phyloP scores from a whole-genome alignment of 2,888 invertebrate species.

The Itoplectis maculator region DNA sequence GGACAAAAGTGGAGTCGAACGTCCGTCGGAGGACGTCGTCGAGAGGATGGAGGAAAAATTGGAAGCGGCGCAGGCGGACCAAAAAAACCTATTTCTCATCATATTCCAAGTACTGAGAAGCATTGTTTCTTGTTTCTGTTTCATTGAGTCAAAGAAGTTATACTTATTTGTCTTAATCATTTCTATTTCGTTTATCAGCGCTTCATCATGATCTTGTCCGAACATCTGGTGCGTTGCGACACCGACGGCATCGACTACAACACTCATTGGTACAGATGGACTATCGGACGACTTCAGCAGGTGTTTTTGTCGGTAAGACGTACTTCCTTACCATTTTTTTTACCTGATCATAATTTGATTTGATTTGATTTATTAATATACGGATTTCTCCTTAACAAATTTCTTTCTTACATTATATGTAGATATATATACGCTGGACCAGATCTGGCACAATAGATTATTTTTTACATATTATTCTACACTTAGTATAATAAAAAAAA shows the following conservation, averaged over 20 bases:
- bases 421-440: too few species aligned
- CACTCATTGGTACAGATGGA: slow-evolving; percentile 98
- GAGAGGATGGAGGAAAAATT: slow-evolving; percentile 98
- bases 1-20: slow-evolving; percentile 86
- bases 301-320: slow-evolving; percentile 94
- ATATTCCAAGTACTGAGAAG: slow-evolving; percentile 91
- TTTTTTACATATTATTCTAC: too few species aligned
- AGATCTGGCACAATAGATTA: too few species aligned
- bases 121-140: too few species aligned
- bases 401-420: too few species aligned
- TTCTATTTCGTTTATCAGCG: slow-evolving; percentile 85
- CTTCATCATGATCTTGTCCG: slow-evolving; percentile 98
- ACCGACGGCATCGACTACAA: slow-evolving; percentile 96
- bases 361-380: too few species aligned
- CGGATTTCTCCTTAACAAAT: too few species aligned
- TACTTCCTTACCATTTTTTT: background rate
- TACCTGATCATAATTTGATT: background rate
- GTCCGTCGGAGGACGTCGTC: slow-evolving; percentile 93
- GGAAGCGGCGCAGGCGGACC: slow-evolving; percentile 97
- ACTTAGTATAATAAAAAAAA: background rate
- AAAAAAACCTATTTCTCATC: slow-evolving; percentile 98
- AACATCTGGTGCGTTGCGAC: slow-evolving; percentile 97
- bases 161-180: background rate
- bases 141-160: too few species aligned
- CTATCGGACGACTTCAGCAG: slow-evolving; percentile 96